Conservation (phyloP, 2,113 vertebrate genomes). For the Larimichthys polyactis region DNA sequence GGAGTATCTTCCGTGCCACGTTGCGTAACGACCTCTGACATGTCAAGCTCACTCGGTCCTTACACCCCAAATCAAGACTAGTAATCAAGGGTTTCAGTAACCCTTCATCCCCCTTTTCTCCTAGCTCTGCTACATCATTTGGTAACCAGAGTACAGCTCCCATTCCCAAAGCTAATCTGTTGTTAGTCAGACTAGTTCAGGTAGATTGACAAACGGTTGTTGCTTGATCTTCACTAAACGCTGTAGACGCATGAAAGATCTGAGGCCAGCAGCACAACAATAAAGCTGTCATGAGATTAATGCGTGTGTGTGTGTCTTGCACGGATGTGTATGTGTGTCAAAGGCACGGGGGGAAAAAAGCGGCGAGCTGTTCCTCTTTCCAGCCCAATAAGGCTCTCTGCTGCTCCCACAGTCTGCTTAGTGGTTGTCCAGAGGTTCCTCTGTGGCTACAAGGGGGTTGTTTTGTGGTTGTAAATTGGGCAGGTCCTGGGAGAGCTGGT, state of each 20-base stretch:
- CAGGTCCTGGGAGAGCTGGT: slow-evolving; percentile 72
- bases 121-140: slow-evolving; percentile 18
- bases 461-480: slow-evolving; percentile 82
- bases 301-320: background rate
- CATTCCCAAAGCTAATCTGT: slow-evolving; percentile 63
- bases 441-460: slow-evolving; percentile 75
- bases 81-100: slow-evolving; percentile 54
- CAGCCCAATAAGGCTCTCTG: slow-evolving; percentile 44
- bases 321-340: slow-evolving; percentile 15
- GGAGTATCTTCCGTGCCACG: background rate
- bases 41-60: slow-evolving; percentile 17
- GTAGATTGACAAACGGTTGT: slow-evolving; percentile 30
- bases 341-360: background rate
- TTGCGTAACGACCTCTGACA: slow-evolving; percentile 32
- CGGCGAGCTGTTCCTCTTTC: slow-evolving; percentile 5
- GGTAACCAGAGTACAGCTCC: slow-evolving; percentile 25
- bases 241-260: slow-evolving; percentile 48
- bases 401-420: slow-evolving; percentile 61
- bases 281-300: slow-evolving; percentile 13
- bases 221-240: slow-evolving; percentile 13
- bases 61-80: slow-evolving; percentile 32
- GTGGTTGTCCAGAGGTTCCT: slow-evolving; percentile 75
- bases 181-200: slow-evolving; percentile 38
- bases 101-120: slow-evolving; percentile 15
- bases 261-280: slow-evolving; percentile 11